Evolutionary conservation across 2,113 vertebrate species (phyloP).

Genomic region (Chitala chitala): DNA sequence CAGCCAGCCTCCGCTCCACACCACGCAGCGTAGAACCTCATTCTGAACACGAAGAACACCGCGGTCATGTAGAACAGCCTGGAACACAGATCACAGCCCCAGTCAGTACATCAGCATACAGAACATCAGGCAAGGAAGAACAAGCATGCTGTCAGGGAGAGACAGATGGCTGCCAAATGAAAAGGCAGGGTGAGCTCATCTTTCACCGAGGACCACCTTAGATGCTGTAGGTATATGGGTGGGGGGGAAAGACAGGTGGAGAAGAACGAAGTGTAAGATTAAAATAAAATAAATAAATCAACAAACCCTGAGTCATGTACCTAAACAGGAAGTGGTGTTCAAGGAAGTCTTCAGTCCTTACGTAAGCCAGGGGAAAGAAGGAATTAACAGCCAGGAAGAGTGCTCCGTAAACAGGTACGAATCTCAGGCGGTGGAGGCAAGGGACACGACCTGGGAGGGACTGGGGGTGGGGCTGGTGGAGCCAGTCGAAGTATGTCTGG

Average conservation of each 20-base stretch:
- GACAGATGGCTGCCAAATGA: neutral
- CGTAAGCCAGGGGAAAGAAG: conserved; percentile 73
- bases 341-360: conserved; percentile 71
- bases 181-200: no score
- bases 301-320: conserved; percentile 36
- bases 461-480: conserved; percentile 65
- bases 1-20: conserved; percentile 78
- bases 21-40: conserved; percentile 89
- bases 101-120: neutral
- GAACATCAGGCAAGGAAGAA: neutral
- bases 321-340: conserved; percentile 63
- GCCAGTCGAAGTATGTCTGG: conserved; percentile 77
- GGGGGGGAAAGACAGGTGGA: neutral
- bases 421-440: conserved; percentile 65
- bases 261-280: neutral
- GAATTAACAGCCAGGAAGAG: conserved; percentile 69
- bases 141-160: neutral
- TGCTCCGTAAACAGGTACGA: conserved; percentile 68
- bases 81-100: conserved; percentile 1
- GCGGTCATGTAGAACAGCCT: conserved; percentile 83
- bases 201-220: no score
- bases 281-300: neutral
- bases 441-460: conserved; percentile 66
- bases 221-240: neutral
- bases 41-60: conserved; percentile 81